Conservation (phyloP, 2,113 vertebrate species). For the Girardinichthys multiradiatus region DNA sequence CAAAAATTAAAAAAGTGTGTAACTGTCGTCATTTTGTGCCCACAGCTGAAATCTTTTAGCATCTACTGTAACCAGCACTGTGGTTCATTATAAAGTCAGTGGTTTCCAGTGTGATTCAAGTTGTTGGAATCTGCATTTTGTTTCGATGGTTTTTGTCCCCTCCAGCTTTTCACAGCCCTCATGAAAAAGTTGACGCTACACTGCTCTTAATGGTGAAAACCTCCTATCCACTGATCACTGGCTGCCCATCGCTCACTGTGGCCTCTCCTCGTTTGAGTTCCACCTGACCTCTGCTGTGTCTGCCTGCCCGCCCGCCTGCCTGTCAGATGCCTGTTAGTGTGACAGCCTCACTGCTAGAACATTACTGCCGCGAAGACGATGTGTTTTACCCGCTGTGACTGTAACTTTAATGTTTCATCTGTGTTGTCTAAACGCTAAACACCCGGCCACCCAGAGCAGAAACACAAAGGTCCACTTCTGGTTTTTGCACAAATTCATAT, state of each 20-base stretch:
- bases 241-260: conserved; percentile 50
- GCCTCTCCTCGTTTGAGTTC: conserved; percentile 39
- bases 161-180: conserved; percentile 60
- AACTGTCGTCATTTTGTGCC: conserved; percentile 83
- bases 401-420: conserved; percentile 74
- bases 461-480: conserved; percentile 75
- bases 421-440: conserved; percentile 60
- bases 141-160: conserved; percentile 62
- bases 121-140: conserved; percentile 79
- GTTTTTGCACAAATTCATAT: conserved; percentile 82
- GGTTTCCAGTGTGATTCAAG: conserved; percentile 80
- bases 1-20: conserved; percentile 80
- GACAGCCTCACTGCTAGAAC: conserved; percentile 69
- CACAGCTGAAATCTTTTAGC: conserved; percentile 81
- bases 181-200: conserved; percentile 66
- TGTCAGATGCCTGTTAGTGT: conserved; percentile 77
- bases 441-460: conserved; percentile 66
- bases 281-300: conserved; percentile 65
- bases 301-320: conserved; percentile 71
- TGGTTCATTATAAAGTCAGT: conserved; percentile 81
- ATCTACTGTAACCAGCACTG: conserved; percentile 83
- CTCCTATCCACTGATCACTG: conserved; percentile 8
- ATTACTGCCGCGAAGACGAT: conserved; percentile 70
- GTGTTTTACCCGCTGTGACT: conserved; percentile 55
- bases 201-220: conserved; percentile 56